Evolutionary conservation across 2,888 invertebrate genomes (phyloP).

Genomic region (Synergus umbraculus): DNA sequence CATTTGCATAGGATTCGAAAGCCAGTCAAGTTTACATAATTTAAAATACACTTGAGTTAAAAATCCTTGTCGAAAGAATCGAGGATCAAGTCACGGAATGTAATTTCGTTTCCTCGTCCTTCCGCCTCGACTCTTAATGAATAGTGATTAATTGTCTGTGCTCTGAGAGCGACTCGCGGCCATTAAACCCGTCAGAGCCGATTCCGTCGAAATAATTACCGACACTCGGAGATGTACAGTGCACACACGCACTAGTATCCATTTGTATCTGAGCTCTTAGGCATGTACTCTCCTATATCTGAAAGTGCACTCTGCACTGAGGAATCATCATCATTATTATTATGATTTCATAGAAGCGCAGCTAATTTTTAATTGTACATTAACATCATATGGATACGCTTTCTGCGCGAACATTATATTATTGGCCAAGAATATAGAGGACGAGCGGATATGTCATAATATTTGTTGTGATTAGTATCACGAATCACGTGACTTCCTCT

Average conservation of each 20-base stretch:
- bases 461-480: neutral
- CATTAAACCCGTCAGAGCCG: constrained; percentile 67
- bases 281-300: neutral
- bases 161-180: constrained; percentile 66
- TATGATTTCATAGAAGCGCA: constrained; percentile 47
- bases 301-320: neutral
- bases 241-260: constrained; percentile 44
- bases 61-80: constrained; percentile 8
- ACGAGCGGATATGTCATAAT: constrained; percentile 30
- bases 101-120: constrained; percentile 66
- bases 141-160: constrained; percentile 68
- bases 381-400: neutral
- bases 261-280: constrained; percentile 8
- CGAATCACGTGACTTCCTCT: constrained; percentile 54
- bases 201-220: constrained; percentile 70
- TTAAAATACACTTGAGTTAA: constrained; percentile 1
- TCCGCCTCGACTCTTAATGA: constrained; percentile 66
- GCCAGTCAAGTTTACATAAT: neutral
- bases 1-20: neutral
- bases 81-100: constrained; percentile 53
- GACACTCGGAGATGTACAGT: constrained; percentile 55
- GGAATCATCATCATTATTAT: constrained; percentile 23
- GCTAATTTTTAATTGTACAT: constrained; percentile 65
- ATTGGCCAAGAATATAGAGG: neutral
- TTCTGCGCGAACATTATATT: constrained; percentile 25